Evolutionary conservation across 2,797 vertebrate species (phyloP), one percentile per base, ranked within the genome.

Genomic region (Sphenopsis melanotis): DNA sequence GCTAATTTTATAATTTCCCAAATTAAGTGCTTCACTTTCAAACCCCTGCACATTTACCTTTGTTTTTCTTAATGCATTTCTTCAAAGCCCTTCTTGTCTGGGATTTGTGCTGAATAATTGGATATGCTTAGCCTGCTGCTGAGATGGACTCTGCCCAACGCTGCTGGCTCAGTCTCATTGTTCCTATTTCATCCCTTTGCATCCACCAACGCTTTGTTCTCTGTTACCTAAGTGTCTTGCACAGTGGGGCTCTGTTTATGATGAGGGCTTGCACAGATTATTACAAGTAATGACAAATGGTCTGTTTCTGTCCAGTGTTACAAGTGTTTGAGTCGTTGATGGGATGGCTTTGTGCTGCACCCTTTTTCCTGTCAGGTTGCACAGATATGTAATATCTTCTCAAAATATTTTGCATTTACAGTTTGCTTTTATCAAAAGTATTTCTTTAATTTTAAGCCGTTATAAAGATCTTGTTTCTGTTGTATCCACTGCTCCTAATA

Each of bases 31-130:
- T 55, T 93, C 9, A 1, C n/a, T 81, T 94, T 39, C 20, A 81
- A 88, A 85, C 23, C 61, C 8, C 61, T 59, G 39, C 20, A 6
- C 1, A 0, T 64, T 90, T 90, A 71, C 69, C 46, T 94, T 89
- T 94, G 59, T 72, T 92, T 93, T 90, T 34, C 36, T 59, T 81
- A 50, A 36, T 1, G 10, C n/a, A 2, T 86, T 93, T 86, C 79
- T 96, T 93, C 86, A 90, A 95, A 95, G 74, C 89, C 63, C 13
- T 72, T 70, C 77, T 66, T 56, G 16, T 39, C 34, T 82, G 89
- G 20, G 47, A 66, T 92, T 90, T 89, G 36, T 89, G 60, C 78
- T 79, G 83, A 86, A 75, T 78, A 65, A 52, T n/a, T 74, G 84
- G 87, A 34, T 74, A 26, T 60, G 75, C 59, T 56, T 46, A 52